Evolutionary conservation across 2,888 invertebrate species (phyloP), one percentile per base, ranked within the genome.

Genomic region (Ditula angustiorana): DNA sequence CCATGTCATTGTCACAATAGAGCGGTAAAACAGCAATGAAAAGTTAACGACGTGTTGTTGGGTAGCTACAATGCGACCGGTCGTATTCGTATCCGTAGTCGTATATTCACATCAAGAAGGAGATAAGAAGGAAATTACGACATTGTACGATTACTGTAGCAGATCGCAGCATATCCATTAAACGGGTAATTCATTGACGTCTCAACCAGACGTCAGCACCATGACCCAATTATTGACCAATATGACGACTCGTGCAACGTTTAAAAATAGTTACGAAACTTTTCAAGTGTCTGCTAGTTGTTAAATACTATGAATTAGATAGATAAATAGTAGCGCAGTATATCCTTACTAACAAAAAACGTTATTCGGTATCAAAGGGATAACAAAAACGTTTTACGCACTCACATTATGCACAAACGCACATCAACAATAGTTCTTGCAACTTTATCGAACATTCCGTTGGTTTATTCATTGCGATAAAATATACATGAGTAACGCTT

Each of bases 391-490:
- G 13, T 23, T 30, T 41, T 21, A 19, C 16, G 19, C 23, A 53
- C 24, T 41, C 30, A 11, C n/a, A 50, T 62, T 50, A 47, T 41
- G 30, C 50, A 41, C 28, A 44, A 62, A 52, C 62, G 55, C 55
- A 62, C 49, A 33, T 19, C 50, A 30, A 57, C 50, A 57, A 62
- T 49, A 62, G 49, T 26, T 61, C 37, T 37, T 57, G 30, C 24
- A 41, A 57, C 46, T n/a, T 33, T 47, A 53, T 47, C 33, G 16
- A 47, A 59, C 21, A 46, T 46, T 63, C 57, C n/a, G 35, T 37
- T 64, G 53, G 53, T 64, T 64, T 59, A 64, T 64, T 59, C 64
- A 59, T 59, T 26, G 59, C 28, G 28, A 59, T 64, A 53, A 64
- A 64, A 64, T 53, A 64, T 47, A 64, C 59, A 64, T 59, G 58